These are phyloP conservation scores for Meloidogyne hapla DNA, from an alignment of 1,140 invertebrate species.

Conservation along the genomic window DNA sequence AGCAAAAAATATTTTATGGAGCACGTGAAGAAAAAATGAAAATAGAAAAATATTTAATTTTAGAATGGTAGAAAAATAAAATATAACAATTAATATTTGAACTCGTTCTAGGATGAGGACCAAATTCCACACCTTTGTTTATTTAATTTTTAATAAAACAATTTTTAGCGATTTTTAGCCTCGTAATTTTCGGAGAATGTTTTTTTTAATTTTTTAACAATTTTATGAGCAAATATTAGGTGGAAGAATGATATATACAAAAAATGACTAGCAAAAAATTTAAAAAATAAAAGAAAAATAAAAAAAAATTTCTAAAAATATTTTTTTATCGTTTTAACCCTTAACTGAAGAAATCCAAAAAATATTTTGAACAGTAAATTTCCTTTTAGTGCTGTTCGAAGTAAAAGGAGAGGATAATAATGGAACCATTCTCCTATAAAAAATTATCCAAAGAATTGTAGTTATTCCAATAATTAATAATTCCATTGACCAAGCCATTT, in stretches of 20 bases:
- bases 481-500: constrained; percentile 31
- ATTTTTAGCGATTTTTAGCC: no score
- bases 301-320: background rate
- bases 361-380: background rate
- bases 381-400: background rate
- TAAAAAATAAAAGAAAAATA: background rate
- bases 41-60: background rate
- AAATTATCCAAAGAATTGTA: constrained; percentile 37
- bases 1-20: background rate
- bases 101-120: background rate
- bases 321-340: background rate
- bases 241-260: no score
- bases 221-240: background rate
- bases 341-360: background rate
- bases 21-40: background rate
- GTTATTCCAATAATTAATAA: constrained; percentile 29
- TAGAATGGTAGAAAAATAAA: background rate
- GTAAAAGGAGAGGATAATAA: constrained; percentile 21
- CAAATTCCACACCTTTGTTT: no score
- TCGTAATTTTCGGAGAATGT: background rate
- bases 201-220: background rate
- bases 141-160: no score
- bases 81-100: background rate
- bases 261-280: background rate
- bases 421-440: constrained; percentile 48